Evolutionary conservation across 2,888 invertebrate genomes (phyloP).

Genomic region (Amblyjoppa proteus): DNA sequence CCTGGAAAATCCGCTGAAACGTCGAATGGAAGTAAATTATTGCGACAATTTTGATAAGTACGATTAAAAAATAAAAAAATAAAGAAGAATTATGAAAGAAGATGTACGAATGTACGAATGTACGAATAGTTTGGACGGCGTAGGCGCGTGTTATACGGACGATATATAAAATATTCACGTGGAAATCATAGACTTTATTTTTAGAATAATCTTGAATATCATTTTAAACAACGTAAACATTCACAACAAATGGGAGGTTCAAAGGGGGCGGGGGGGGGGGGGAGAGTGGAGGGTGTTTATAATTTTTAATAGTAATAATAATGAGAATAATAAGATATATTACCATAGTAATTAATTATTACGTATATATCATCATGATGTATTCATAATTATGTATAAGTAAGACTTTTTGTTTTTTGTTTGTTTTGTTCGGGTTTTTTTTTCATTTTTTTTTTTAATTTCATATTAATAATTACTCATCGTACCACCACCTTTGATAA

Average conservation of each 20-base stretch:
- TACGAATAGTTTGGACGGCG: background rate
- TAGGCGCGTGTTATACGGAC: conserved; percentile 27
- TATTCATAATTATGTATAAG: conserved; percentile 69
- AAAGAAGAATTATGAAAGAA: no score
- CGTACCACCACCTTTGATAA: conserved; percentile 58
- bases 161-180: conserved; percentile 66
- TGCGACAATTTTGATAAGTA: background rate
- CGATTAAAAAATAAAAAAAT: background rate
- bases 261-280: conserved; percentile 73
- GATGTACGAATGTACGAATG: background rate
- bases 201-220: conserved; percentile 80
- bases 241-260: conserved; percentile 81
- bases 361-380: conserved; percentile 66
- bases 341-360: conserved; percentile 77
- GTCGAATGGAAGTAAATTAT: background rate
- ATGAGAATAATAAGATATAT: conserved; percentile 71
- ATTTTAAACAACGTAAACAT: conserved; percentile 81
- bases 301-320: conserved; percentile 74
- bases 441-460: conserved; percentile 38
- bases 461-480: conserved; percentile 65
- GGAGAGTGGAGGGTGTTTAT: conserved; percentile 41
- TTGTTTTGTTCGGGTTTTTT: conserved; percentile 14
- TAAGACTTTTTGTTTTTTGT: conserved; percentile 70
- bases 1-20: background rate
- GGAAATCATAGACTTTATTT: conserved; percentile 82